Evolutionary conservation across 2,888 invertebrate genomes (phyloP).

Genomic region (Ormyrus labotus): DNA sequence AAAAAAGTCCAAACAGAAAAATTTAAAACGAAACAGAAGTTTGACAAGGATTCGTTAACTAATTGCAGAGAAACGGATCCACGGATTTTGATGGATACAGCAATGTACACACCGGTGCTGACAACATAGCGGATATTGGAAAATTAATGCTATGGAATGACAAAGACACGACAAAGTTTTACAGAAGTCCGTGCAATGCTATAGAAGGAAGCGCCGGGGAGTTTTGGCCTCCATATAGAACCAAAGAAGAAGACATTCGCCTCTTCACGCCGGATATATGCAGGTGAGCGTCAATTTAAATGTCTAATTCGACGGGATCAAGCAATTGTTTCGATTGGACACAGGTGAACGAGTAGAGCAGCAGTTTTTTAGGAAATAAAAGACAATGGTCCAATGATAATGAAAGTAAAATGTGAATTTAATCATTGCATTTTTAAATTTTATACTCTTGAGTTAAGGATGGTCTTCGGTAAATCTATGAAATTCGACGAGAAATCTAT

Average conservation of each 20-base stretch:
- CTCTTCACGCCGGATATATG: constrained; percentile 88
- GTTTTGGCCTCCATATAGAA: constrained; percentile 84
- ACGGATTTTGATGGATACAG: constrained; percentile 84
- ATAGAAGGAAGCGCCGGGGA: constrained; percentile 88
- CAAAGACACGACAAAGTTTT: constrained; percentile 78
- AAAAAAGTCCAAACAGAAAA: too few species aligned
- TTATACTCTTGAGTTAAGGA: too few species aligned
- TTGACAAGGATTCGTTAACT: too few species aligned
- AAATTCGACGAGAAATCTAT: too few species aligned
- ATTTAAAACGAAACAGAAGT: too few species aligned
- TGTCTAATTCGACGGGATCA: not conserved
- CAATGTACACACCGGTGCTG: constrained; percentile 85
- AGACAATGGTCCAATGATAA: too few species aligned
- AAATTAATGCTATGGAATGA: constrained; percentile 85
- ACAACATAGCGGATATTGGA: constrained; percentile 81
- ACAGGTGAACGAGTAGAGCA: too few species aligned
- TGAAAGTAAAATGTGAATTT: too few species aligned
- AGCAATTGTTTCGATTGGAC: too few species aligned
- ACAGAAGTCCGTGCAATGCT: constrained; percentile 78
- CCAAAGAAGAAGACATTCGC: constrained; percentile 78
- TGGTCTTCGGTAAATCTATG: too few species aligned
- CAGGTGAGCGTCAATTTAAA: constrained; percentile 75
- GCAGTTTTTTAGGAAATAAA: too few species aligned
- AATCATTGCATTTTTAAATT: too few species aligned
- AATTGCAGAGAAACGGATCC: constrained; percentile 85